Evolutionary conservation across 2,888 invertebrate genomes (phyloP), one percentile per base, ranked within the genome.

Genomic region (Ochropacha duplaris): DNA sequence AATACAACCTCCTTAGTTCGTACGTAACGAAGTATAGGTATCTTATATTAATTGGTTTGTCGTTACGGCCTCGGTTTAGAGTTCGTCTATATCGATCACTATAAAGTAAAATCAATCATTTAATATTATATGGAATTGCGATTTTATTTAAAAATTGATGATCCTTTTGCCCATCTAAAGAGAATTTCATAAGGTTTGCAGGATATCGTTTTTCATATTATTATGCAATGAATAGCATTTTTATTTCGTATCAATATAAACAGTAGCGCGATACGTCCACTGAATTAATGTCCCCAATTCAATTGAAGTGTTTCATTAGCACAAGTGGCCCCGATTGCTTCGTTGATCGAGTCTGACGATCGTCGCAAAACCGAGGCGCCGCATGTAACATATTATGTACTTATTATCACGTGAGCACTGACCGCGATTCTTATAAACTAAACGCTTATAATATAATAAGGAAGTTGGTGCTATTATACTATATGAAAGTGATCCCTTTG

Each of bases 311-410:
- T 91, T 92, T 92, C 89, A 92, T 92, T 92, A 92, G 90, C 86
- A 87, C 92, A 92, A 92, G 92, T 92, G 92, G 92, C 86, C 87
- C 84, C 90, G 92, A 92, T 92, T 92, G 92, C 90, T 89, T 88
- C 87, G 90, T 89, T 89, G 84, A 83, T 87, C 83, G 84, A 77
- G 82, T 73, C 75, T 77, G 76, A 68, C 81, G 72, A 80, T 78
- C 78, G 78, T 77, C 79, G 86, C 83, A 74, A 85, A 84, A 79
- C 79, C 71, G 70, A 76, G 82, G 78, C 84, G 83, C 83, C 81
- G 59, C 65, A 60, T 60, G 59, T 57, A 55, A 58, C 57, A 52
- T 14, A 66, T 59, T 66, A 64, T 51, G 54, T 52, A 49, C 55
- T n/a, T 49, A 39, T 34, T 34, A 34, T n/a, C 36, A 36, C 36